Evolutionary conservation across 2,113 vertebrate species (phyloP), one percentile per base, ranked within the genome.

Genomic region (Mus pahari): DNA sequence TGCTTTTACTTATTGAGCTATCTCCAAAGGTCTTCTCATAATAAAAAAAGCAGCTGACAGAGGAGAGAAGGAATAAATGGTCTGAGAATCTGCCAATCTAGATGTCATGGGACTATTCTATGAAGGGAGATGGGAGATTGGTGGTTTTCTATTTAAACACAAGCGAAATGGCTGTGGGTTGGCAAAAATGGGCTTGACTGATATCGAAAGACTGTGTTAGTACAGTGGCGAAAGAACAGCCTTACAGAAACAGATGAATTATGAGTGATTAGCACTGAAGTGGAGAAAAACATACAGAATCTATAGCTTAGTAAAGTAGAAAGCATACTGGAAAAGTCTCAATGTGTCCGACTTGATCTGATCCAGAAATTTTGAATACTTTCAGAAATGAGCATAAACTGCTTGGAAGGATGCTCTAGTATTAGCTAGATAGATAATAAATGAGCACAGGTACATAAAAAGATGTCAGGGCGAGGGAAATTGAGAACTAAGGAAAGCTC

Each of bases 321-420:
- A 92, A 70, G 42, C 9, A 50, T 5, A 60, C 0, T 28, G 77
- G 28, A 82, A 82, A 88, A 89, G 20, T n/a, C 3, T 4, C 45
- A 70, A n/a, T 90, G 64, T 60, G 14, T 81, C 86, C 91, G 82
- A 73, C 79, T 75, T 91, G 55, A 90, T 31, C 7, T 36, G 50
- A 5, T 84, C 26, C 58, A 62, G 73, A 86, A 48, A 10, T 11
- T 64, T 66, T 86, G 79, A 86, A 75, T 28, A 50, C 28, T 81
- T 94, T 73, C 58, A n/a, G 77, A 90, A 74, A 14, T 78, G 31
- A 70, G 86, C 90, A 24, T 60, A 75, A 95, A 62, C 50, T 62
- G 3, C 14, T 90, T 13, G 68, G 58, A 97, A 39, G 11, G 10
- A 68, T 87, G 12, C 81, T 3, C 45, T 24, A 3, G 12, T 19